A percentile compares a stretch with the other conserved stretches of the same genome.
Evolutionary conservation across 2,888 invertebrate species (phyloP).

Genomic region (Lasiommata megera): DNA sequence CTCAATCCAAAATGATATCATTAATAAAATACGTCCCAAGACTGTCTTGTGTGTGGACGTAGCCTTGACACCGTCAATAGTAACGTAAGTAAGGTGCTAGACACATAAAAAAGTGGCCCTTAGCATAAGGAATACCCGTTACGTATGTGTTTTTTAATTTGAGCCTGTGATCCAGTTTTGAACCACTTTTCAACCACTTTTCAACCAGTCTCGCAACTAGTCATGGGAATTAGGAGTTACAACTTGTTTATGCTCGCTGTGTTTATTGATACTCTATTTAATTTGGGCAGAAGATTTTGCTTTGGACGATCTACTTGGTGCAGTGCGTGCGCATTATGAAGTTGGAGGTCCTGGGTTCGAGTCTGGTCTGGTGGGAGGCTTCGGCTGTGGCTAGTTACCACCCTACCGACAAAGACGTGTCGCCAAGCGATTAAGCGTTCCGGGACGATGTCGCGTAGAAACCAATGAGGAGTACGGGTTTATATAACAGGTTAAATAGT

Average conservation of each 20-base stretch:
- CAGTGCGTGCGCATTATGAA: too few species aligned
- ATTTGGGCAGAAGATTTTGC: too few species aligned
- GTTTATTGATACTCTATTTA: background rate
- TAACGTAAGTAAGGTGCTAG: conserved; percentile 6
- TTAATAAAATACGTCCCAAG: background rate
- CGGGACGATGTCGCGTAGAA: too few species aligned
- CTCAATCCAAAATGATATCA: too few species aligned
- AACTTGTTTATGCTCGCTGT: background rate
- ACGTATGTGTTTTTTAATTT: conserved; percentile 22
- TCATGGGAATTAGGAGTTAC: conserved; percentile 26
- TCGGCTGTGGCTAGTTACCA: too few species aligned
- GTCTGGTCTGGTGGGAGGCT: too few species aligned
- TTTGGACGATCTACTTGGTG: too few species aligned
- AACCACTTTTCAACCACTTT: conserved; percentile 1
- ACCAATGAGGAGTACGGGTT: too few species aligned
- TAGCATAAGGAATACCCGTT: conserved; percentile 24
- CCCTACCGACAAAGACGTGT: too few species aligned
- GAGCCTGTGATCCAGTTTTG: conserved; percentile 16
- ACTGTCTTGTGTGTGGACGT: background rate
- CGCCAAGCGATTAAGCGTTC: too few species aligned
- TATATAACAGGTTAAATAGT: too few species aligned
- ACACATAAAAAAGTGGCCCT: conserved; percentile 26
- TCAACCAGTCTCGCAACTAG: conserved; percentile 9
- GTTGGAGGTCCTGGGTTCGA: too few species aligned
- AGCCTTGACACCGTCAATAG: conserved; percentile 4